phyloP scores from a whole-genome alignment of 2,888 invertebrate species.

The Eueremaeus valkanovi region DNA sequence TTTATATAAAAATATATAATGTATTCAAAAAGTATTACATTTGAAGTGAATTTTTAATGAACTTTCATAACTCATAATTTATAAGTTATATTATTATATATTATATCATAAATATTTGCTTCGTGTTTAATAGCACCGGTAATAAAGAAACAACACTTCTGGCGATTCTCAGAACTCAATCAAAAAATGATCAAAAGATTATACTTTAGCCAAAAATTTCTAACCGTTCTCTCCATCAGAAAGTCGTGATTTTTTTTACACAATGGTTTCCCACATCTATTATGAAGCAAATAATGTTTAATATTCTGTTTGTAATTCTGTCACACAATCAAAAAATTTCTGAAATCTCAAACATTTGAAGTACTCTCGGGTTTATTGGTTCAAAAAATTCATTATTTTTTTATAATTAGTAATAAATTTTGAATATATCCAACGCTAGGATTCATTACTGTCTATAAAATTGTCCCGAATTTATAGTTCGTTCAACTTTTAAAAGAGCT shows the following conservation, averaged over 20 bases:
- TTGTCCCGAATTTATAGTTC: neutral
- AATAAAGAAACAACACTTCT: conserved; percentile 23
- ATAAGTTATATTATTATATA: no score
- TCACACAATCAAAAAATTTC: neutral
- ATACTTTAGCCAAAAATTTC: neutral
- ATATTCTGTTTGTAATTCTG: neutral
- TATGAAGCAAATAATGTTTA: neutral
- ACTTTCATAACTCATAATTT: conserved; percentile 6
- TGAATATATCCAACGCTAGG: no score
- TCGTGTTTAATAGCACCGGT: conserved; percentile 8
- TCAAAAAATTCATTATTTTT: no score
- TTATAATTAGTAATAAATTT: neutral
- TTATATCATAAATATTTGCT: neutral
- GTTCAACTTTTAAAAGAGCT: neutral
- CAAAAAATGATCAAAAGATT: conserved; percentile 29
- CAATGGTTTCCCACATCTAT: neutral
- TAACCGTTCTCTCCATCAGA: neutral
- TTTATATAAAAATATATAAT: neutral
- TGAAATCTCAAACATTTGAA: neutral
- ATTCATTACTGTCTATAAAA: no score
- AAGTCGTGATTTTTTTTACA: neutral
- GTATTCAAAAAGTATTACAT: conserved; percentile 23
- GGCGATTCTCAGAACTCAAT: conserved; percentile 15
- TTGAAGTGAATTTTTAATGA: conserved; percentile 27
- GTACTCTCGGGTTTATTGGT: neutral